phyloP scores from a whole-genome alignment of 2,888 invertebrate species.

The Amiota communis region DNA sequence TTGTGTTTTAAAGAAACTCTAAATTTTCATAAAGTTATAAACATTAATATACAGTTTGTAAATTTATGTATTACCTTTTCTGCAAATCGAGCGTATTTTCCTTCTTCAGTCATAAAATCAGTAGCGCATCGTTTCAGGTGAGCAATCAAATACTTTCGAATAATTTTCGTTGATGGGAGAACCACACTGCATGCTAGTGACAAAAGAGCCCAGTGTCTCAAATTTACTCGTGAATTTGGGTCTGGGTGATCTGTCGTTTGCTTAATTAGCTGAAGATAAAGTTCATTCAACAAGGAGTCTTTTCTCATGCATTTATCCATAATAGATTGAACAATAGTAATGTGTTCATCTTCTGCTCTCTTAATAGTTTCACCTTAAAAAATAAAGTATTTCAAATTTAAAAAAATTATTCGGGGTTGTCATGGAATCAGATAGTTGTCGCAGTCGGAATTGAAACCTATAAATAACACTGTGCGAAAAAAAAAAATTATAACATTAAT shows the following conservation, averaged over 20 bases:
- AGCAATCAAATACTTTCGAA: constrained; percentile 89
- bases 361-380: constrained; percentile 77
- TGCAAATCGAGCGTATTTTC: constrained; percentile 93
- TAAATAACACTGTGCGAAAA: too few species aligned
- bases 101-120: constrained; percentile 92
- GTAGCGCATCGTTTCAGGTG: constrained; percentile 92
- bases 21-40: constrained; percentile 33
- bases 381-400: neutral
- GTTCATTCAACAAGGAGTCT: constrained; percentile 88
- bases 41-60: neutral
- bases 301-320: constrained; percentile 93
- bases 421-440: too few species aligned
- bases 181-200: constrained; percentile 87
- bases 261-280: constrained; percentile 93
- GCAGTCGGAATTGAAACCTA: too few species aligned
- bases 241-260: constrained; percentile 95
- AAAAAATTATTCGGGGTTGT: too few species aligned
- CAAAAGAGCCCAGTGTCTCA: constrained; percentile 93
- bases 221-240: constrained; percentile 88
- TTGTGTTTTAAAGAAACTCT: constrained; percentile 83
- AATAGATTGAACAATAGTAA: constrained; percentile 89
- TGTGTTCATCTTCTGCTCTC: constrained; percentile 89
- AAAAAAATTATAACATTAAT: too few species aligned
- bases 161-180: constrained; percentile 87
- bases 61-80: constrained; percentile 78